A percentile compares a stretch with the other conserved stretches of the same genome.
Conservation (phyloP, 2,888 invertebrate species). For the Ceratothoa steindachneri region DNA sequence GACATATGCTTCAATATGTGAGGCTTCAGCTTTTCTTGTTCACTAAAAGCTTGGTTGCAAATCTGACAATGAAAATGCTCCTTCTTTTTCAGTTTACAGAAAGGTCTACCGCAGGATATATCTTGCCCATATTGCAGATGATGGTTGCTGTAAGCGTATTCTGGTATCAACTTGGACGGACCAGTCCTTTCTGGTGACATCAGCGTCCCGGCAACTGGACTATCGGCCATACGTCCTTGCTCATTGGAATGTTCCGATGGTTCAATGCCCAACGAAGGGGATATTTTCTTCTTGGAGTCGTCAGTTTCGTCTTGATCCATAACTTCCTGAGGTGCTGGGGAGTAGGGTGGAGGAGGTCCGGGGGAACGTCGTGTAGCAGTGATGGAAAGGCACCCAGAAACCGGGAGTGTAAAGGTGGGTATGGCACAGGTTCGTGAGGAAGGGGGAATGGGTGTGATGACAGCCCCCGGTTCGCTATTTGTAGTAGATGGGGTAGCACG, state of each 20-base stretch:
- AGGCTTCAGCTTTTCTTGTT: conserved; percentile 63
- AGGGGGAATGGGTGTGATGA: conserved; percentile 38
- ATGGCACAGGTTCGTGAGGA: conserved; percentile 33
- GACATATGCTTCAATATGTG: conserved; percentile 66
- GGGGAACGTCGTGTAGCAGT: conserved; percentile 42
- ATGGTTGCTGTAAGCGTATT: conserved; percentile 60
- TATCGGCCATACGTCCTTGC: neutral
- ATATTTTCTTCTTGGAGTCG: conserved; percentile 14
- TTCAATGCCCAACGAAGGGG: neutral
- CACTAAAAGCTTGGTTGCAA: conserved; percentile 73
- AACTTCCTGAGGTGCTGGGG: conserved; percentile 25
- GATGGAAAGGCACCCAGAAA: conserved; percentile 42
- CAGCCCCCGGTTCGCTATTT: conserved; percentile 38
- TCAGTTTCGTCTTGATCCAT: conserved; percentile 35
- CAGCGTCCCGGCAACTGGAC: conserved; percentile 14
- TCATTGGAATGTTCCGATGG: neutral
- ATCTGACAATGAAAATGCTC: conserved; percentile 74
- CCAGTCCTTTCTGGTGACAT: neutral
- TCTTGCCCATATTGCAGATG: conserved; percentile 62
- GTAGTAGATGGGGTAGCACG: neutral
- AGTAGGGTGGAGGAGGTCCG: conserved; percentile 20
- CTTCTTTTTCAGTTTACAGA: conserved; percentile 73
- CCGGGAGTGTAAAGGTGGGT: conserved; percentile 35
- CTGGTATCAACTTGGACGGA: conserved; percentile 19
- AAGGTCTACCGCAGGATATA: conserved; percentile 68